phyloP scores from a whole-genome alignment of 2,797 vertebrate genomes.

The Aulostomus chinensis region DNA sequence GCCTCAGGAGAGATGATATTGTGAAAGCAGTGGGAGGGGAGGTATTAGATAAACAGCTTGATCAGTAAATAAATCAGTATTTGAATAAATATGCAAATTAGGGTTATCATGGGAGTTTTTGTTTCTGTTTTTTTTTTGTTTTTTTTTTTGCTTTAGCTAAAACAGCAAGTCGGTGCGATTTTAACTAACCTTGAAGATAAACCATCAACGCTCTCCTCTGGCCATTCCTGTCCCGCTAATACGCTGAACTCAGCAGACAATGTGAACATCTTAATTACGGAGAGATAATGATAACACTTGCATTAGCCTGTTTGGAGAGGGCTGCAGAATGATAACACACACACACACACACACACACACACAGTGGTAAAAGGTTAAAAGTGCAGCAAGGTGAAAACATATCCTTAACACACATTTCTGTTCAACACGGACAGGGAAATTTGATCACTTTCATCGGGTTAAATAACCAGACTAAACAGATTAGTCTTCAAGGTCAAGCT shows the following conservation, averaged over 20 bases:
- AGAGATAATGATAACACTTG: slow-evolving; percentile 53
- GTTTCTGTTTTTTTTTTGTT: slow-evolving; percentile 33
- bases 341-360: slow-evolving; percentile 8
- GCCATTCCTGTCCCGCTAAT: slow-evolving; percentile 48
- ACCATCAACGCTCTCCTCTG: slow-evolving; percentile 46
- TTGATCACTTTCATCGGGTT: slow-evolving; percentile 6
- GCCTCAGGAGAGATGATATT: too few relatives aligned
- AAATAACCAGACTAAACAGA: slow-evolving; percentile 1
- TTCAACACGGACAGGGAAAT: slow-evolving; percentile 18
- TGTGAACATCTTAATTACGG: slow-evolving; percentile 68
- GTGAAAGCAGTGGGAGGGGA: slow-evolving; percentile 3
- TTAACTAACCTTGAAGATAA: slow-evolving; percentile 71
- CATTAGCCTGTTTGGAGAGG: slow-evolving; percentile 27
- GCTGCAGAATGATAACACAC: slow-evolving; percentile 1
- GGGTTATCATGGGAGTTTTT: slow-evolving; percentile 46
- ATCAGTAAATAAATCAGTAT: slow-evolving; percentile 39
- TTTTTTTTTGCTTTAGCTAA: slow-evolving; percentile 33
- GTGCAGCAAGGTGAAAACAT: slow-evolving; percentile 52
- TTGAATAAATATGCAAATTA: slow-evolving; percentile 49
- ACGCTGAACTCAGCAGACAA: slow-evolving; percentile 63
- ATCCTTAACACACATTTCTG: background rate
- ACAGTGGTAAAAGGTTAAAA: slow-evolving; percentile 43
- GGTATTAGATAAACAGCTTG: background rate
- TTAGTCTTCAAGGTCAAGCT: slow-evolving; percentile 8
- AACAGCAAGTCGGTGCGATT: slow-evolving; percentile 53